Evolutionary conservation across 2,113 vertebrate genomes (phyloP), one percentile per base, ranked within the genome.

Genomic region (Scolopax mira): DNA sequence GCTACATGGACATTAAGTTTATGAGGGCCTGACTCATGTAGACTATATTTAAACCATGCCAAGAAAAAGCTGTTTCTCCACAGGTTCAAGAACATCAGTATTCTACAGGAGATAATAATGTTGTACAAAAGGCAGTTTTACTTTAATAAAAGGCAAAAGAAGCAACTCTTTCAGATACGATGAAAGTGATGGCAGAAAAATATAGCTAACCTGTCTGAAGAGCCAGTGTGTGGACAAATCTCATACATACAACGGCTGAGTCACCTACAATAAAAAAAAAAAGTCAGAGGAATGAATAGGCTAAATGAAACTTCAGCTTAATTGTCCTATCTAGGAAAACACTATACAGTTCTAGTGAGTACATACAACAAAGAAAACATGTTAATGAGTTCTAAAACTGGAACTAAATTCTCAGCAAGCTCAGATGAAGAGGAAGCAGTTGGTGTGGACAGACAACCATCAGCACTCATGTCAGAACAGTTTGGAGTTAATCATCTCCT

Each of bases 121-220:
- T 5, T 24, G 30, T 31, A 49, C 5, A 67, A 46, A 80, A 67
- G 30, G 16, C 33, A 62, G 39, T 11, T 82, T 79, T 66, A 46
- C 13, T n/a, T 81, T 49, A 35, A 39, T 6, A 52, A 31, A 72
- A 69, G 13, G 37, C 24, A 35, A 37, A 83, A 55, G 39, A 3
- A 82, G 46, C 23, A 84, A 42, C 54, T 78, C 33, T 77, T 85
- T 67, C 65, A 89, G 46, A 81, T 31, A 42, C 3, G 9, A 73
- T 41, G 48, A n/a, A 83, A 85, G 4, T 27, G 35, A 86, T 11
- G 22, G 33, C 48, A 89, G 57, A 66, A 89, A 87, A 81, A 69
- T 10, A 69, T 2, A 39, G 27, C 95, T 96, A 85, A 97, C 96
- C 96, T 95, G 92, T 89, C 86, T 96, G 95, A 95, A 95, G 94